Evolutionary conservation across 2,797 vertebrate species (phyloP).

Genomic region (Moxostoma hubbsi): DNA sequence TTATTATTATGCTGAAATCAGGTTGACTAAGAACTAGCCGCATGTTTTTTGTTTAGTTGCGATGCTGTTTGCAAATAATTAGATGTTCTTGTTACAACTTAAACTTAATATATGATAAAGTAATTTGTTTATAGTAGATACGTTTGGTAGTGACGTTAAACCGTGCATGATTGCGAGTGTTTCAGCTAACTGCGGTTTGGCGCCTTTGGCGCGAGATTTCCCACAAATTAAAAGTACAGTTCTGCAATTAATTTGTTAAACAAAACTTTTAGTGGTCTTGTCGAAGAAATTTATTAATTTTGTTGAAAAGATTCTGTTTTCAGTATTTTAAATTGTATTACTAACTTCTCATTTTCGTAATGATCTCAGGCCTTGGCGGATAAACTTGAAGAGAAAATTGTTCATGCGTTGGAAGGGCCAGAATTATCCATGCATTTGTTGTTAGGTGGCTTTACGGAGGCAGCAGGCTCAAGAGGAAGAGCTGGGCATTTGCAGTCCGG

Average conservation of each 20-base stretch:
- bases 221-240: background rate
- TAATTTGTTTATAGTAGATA: background rate
- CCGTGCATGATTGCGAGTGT: background rate
- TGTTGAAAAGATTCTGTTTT: background rate
- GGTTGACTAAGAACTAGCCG: too few species aligned
- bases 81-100: background rate
- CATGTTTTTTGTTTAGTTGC: background rate
- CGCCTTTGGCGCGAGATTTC: background rate
- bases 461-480: slow-evolving; percentile 96
- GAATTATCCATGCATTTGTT: background rate
- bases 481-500: slow-evolving; percentile 85
- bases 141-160: slow-evolving; percentile 23
- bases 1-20: too few species aligned
- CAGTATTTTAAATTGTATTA: background rate
- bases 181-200: slow-evolving; percentile 24
- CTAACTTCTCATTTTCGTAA: background rate
- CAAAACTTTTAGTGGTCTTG: background rate
- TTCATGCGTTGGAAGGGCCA: too few species aligned
- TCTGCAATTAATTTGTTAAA: background rate
- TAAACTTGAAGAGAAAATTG: too few species aligned
- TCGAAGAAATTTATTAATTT: background rate
- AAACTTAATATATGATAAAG: background rate
- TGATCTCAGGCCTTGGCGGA: background rate
- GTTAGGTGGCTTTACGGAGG: slow-evolving; percentile 89
- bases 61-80: slow-evolving; percentile 5